Conservation (phyloP, 2,113 vertebrate genomes). For the Leptocoma aspasia region DNA sequence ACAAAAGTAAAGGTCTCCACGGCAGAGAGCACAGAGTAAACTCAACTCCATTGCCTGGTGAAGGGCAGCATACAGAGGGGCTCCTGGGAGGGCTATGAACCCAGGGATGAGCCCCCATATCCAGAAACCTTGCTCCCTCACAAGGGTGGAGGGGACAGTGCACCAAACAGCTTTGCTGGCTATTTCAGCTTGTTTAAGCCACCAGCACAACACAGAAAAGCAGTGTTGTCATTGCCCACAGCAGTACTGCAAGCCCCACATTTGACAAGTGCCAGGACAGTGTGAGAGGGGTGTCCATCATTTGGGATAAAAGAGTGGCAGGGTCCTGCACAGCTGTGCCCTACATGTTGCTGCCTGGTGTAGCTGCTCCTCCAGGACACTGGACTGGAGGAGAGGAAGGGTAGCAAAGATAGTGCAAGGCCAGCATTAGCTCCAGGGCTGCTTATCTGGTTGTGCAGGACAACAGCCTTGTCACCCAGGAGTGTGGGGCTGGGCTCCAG, state of each 20-base stretch:
- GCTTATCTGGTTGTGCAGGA: background rate
- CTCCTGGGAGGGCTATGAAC: background rate
- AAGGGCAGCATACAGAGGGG: background rate
- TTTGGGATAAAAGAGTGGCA: background rate
- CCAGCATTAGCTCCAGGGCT: background rate
- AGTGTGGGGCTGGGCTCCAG: background rate
- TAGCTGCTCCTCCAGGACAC: background rate
- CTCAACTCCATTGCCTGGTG: background rate
- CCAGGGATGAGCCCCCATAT: background rate
- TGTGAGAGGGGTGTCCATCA: background rate
- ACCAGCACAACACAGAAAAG: background rate
- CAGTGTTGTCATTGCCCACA: background rate
- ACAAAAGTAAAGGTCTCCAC: background rate
- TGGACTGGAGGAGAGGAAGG: background rate
- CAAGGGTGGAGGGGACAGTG: background rate
- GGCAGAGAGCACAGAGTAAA: background rate
- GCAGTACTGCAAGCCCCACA: background rate
- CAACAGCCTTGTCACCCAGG: background rate
- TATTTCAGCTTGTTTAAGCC: background rate
- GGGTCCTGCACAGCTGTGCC: background rate
- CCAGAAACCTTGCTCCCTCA: background rate
- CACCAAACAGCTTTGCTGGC: background rate
- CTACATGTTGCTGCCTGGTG: background rate
- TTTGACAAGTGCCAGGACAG: background rate
- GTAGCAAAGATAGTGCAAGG: background rate